Evolutionary conservation across 1,140 invertebrate genomes (phyloP).

Genomic region (Lanistes nyassanus): DNA sequence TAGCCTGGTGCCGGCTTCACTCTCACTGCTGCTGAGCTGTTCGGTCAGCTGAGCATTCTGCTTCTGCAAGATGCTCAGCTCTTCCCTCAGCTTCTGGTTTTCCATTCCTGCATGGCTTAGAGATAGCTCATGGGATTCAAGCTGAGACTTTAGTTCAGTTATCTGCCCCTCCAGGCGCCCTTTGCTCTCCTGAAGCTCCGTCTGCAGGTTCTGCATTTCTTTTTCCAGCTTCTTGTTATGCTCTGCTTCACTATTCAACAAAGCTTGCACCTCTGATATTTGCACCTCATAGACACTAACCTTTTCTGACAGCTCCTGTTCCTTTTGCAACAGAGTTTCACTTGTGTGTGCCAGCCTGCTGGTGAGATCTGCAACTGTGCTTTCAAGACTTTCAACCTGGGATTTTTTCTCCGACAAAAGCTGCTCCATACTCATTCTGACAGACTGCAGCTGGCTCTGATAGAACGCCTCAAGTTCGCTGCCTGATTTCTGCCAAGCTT

Average conservation of each 20-base stretch:
- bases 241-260: conserved; percentile 26
- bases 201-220: conserved; percentile 35
- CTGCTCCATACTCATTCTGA: conserved; percentile 39
- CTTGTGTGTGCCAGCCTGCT: background rate
- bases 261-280: conserved; percentile 30
- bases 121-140: conserved; percentile 32
- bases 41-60: conserved; percentile 16
- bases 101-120: conserved; percentile 19
- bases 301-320: conserved; percentile 16
- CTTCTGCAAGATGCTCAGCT: conserved; percentile 23
- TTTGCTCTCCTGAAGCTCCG: conserved; percentile 30
- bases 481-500: conserved; percentile 31
- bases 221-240: conserved; percentile 33
- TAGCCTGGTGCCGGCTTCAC: conserved; percentile 19
- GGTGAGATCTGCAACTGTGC: conserved; percentile 3
- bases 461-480: conserved; percentile 46
- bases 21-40: conserved; percentile 14
- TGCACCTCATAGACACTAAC: conserved; percentile 26
- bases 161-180: conserved; percentile 27
- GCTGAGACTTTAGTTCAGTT: conserved; percentile 20
- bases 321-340: background rate
- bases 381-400: conserved; percentile 28
- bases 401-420: conserved; percentile 43
- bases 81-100: conserved; percentile 21
- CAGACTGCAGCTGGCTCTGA: conserved; percentile 41